Evolutionary conservation across 2,888 invertebrate species (phyloP).

Genomic region (Ophion ellenae): DNA sequence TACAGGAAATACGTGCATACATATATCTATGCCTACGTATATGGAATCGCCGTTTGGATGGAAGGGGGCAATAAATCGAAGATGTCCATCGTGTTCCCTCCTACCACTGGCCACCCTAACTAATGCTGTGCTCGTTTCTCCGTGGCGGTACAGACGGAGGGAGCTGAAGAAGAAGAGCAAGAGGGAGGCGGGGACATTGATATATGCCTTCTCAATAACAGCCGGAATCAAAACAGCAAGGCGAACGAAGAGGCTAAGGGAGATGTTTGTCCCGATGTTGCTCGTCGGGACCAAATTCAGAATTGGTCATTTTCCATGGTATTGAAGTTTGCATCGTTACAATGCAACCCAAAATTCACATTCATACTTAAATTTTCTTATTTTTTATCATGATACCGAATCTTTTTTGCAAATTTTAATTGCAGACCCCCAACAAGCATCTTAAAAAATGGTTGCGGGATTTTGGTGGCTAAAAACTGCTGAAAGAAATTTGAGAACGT

Average conservation of each 20-base stretch:
- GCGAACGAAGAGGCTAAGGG: slow-evolving; percentile 60
- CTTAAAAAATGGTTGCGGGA: too few species aligned
- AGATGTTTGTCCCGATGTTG: slow-evolving; percentile 74
- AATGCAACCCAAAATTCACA: not conserved
- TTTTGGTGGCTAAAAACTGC: too few species aligned
- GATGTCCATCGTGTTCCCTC: slow-evolving; percentile 74
- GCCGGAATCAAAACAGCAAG: slow-evolving; percentile 81
- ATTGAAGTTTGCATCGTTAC: slow-evolving; percentile 15
- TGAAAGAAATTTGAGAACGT: too few species aligned
- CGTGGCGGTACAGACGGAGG: slow-evolving; percentile 68
- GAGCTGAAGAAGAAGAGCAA: slow-evolving; percentile 13
- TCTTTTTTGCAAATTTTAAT: too few species aligned
- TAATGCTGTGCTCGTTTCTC: slow-evolving; percentile 72
- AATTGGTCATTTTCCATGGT: slow-evolving; percentile 16
- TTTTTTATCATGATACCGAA: too few species aligned
- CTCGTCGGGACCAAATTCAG: slow-evolving; percentile 56
- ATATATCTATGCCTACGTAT: slow-evolving; percentile 53
- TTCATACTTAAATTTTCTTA: too few species aligned
- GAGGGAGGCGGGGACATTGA: slow-evolving; percentile 73
- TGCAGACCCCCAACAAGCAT: too few species aligned
- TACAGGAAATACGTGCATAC: not conserved
- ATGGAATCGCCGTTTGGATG: slow-evolving; percentile 65
- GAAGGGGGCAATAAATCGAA: slow-evolving; percentile 76
- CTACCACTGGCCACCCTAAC: slow-evolving; percentile 75
- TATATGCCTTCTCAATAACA: slow-evolving; percentile 82